Evolutionary conservation across 2,888 invertebrate species (phyloP).

Genomic region (Cryptocephalus moraei): DNA sequence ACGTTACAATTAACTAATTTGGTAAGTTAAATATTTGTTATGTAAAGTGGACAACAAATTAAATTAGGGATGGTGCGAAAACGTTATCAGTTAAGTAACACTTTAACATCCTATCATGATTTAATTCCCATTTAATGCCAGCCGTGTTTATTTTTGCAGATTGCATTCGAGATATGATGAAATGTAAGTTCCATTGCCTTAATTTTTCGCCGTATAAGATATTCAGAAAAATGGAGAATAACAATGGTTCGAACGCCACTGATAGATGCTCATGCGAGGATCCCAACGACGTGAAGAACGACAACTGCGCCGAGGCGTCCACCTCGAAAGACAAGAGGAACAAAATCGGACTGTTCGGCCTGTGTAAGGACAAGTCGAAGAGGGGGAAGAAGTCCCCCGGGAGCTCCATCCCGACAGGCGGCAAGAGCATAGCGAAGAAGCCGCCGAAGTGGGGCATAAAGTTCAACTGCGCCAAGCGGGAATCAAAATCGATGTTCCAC

Average conservation of each 20-base stretch:
- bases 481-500: constrained; percentile 23
- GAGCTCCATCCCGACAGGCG: constrained; percentile 6
- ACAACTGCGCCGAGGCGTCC: constrained; percentile 18
- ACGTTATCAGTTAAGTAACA: too few species aligned
- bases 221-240: constrained; percentile 13
- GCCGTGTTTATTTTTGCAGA: not conserved
- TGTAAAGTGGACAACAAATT: too few species aligned
- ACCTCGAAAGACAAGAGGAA: constrained; percentile 26
- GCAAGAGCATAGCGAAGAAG: constrained; percentile 23
- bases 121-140: too few species aligned
- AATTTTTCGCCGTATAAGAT: constrained; percentile 6
- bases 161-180: constrained; percentile 4
- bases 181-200: constrained; percentile 11
- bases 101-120: too few species aligned
- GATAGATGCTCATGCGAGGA: constrained; percentile 31
- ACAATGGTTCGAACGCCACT: constrained; percentile 10
- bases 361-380: constrained; percentile 29
- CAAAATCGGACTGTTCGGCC: constrained; percentile 30
- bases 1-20: too few species aligned
- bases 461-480: constrained; percentile 33
- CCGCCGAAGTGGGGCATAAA: constrained; percentile 35
- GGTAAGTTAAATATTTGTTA: too few species aligned
- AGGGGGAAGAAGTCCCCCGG: constrained; percentile 9
- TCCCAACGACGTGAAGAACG: constrained; percentile 23
- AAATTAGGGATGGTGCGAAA: too few species aligned